phyloP scores from a whole-genome alignment of 2,797 vertebrate species.

The Cossypha dichroa region DNA sequence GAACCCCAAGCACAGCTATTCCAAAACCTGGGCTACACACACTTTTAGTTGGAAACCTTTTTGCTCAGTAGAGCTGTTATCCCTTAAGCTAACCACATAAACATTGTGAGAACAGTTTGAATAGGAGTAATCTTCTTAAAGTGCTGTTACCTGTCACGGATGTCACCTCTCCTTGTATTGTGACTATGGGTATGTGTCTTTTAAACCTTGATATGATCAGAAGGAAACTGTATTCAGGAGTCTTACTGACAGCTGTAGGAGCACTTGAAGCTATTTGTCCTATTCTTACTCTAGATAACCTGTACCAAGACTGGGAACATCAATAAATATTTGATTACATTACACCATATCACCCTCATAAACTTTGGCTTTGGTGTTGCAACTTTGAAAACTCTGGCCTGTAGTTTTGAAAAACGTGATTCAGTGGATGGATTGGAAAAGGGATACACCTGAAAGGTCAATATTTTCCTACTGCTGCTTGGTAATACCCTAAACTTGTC shows the following conservation, averaged over 20 bases:
- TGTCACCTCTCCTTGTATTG: background rate
- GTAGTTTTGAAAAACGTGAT: background rate
- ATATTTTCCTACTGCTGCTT: background rate
- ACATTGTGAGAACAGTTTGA: background rate
- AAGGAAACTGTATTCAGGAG: background rate
- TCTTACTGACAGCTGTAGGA: background rate
- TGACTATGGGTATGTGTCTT: rapidly evolving
- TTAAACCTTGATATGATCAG: background rate
- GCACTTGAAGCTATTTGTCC: background rate
- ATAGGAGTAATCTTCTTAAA: background rate
- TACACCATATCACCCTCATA: background rate
- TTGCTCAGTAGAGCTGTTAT: background rate
- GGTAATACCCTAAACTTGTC: background rate
- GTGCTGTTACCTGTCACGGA: background rate
- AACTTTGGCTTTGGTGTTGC: background rate
- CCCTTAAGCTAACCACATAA: background rate
- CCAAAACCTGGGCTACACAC: background rate
- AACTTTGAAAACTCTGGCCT: background rate
- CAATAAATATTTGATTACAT: background rate
- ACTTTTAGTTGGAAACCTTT: background rate
- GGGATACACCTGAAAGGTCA: background rate
- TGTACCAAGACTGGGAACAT: background rate
- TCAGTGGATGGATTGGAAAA: background rate
- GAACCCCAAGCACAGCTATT: background rate
- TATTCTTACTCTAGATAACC: background rate